phyloP scores from a whole-genome alignment of 2,113 vertebrate genomes.

The Gymnorhina tibicen region DNA sequence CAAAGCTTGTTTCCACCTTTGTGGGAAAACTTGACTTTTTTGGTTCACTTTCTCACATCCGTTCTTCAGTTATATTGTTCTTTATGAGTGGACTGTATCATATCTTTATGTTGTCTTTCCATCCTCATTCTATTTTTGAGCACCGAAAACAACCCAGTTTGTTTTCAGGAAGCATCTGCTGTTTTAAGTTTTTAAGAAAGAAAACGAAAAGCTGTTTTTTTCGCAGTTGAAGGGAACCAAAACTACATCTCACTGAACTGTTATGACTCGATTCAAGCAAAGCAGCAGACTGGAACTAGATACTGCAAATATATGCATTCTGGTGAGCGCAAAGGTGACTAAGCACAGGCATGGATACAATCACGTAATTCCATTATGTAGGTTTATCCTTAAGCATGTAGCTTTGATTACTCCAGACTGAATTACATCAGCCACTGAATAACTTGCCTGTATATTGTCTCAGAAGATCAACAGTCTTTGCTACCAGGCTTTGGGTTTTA shows the following conservation, averaged over 20 bases:
- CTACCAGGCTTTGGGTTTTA: not conserved
- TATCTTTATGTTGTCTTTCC: not conserved
- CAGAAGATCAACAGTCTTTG: not conserved
- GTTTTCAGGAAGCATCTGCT: slow-evolving; percentile 2
- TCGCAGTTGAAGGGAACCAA: not conserved
- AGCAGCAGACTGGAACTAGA: slow-evolving; percentile 4
- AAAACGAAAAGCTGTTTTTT: not conserved
- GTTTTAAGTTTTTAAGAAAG: not conserved
- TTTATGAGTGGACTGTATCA: not conserved
- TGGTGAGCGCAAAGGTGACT: not conserved
- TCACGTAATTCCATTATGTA: not conserved
- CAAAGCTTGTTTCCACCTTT: not conserved
- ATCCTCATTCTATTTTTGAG: not conserved
- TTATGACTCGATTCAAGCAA: not conserved
- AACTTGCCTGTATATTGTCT: not conserved
- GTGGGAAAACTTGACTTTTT: not conserved
- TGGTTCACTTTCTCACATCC: not conserved
- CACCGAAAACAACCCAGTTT: not conserved
- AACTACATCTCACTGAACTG: not conserved
- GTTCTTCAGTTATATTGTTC: not conserved
- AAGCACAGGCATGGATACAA: not conserved
- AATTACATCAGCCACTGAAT: slow-evolving; percentile 38
- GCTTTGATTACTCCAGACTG: slow-evolving; percentile 35
- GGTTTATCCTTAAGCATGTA: slow-evolving; percentile 22
- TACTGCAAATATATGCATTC: not conserved